Base-by-base conservation (phyloP, 1,140 invertebrate species). In the Apolygus lucorum region DNA sequence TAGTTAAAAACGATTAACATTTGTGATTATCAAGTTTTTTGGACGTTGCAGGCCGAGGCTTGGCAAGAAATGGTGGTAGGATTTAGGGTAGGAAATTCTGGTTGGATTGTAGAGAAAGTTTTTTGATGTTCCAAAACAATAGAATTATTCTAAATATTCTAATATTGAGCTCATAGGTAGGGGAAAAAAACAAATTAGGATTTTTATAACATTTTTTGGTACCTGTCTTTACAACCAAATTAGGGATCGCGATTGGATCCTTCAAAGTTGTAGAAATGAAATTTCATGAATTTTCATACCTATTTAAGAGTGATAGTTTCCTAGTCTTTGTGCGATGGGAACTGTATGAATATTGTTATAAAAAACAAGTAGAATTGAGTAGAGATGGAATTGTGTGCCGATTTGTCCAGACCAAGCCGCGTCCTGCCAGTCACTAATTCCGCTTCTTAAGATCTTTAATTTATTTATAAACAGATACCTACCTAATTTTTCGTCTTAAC, bases 401-500 rank as follows among this genome's bases (percentile, higher is more conserved):
- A 42, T 4, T 42, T 42, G 34, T 42, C 34, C 34, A 17, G 54
- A 59, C 54, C 54, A 59, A 59, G 54, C 54, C 54, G 22, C 54
- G 54, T 14, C 54, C 54, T 59, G 54, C 54, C 54, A 42, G 34
- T 42, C 34, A 42, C 17, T 42, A 42, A 17, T 42, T 42, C 34
- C 34, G 34, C 34, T 42, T 42, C 34, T 42, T 42, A 8, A 42
- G 17, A 42, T 42, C 17, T 42, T 42, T 4, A 42, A 8, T 42
- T 42, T 42, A 42, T 4, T 42, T 42, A 8, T 8, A 42, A 42
- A 42, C 17, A 17, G 4, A 17, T 42, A 42, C 4, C 34, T n/a
- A n/a, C n/a, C n/a, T n/a, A n/a, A n/a, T n/a, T n/a, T n/a, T n/a
- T n/a, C 4, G 4, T 42, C 17, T 8, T 42, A 8, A 42, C 4